A percentile compares a stretch with the other conserved stretches of the same genome.
Conservation (phyloP, 2,113 vertebrate species). For the Tachuris rubrigastra region DNA sequence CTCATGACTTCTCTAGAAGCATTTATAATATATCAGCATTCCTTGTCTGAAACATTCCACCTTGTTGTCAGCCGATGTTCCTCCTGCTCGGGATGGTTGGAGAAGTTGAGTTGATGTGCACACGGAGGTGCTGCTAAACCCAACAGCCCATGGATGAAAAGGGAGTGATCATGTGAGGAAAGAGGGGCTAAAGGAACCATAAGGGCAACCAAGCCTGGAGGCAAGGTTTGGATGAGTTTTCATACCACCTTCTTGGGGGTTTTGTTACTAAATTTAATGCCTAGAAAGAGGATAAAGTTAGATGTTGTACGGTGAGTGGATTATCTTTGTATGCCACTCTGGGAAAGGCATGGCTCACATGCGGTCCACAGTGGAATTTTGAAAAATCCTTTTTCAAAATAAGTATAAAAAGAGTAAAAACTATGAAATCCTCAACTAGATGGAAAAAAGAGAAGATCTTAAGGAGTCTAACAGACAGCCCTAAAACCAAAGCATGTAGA, state of each 20-base stretch:
- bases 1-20: neutral
- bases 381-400: neutral
- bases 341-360: neutral
- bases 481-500: neutral
- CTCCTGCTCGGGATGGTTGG: neutral
- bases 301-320: neutral
- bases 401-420: neutral
- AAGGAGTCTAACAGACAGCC: neutral
- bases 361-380: neutral
- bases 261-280: constrained; percentile 1
- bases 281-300: constrained; percentile 20
- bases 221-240: neutral
- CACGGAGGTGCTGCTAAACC: neutral
- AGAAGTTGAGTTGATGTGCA: neutral
- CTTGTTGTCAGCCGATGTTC: neutral
- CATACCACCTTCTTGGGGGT: neutral
- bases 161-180: neutral
- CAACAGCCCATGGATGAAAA: neutral
- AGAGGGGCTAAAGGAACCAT: neutral
- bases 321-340: neutral
- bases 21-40: neutral
- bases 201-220: neutral
- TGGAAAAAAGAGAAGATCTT: neutral
- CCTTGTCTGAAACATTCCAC: neutral
- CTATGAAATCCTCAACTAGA: constrained; percentile 2